Percentiles rank a stretch among this genome's conserved stretches.
Conservation (phyloP, 2,113 vertebrate genomes). For the Pipa parva region DNA sequence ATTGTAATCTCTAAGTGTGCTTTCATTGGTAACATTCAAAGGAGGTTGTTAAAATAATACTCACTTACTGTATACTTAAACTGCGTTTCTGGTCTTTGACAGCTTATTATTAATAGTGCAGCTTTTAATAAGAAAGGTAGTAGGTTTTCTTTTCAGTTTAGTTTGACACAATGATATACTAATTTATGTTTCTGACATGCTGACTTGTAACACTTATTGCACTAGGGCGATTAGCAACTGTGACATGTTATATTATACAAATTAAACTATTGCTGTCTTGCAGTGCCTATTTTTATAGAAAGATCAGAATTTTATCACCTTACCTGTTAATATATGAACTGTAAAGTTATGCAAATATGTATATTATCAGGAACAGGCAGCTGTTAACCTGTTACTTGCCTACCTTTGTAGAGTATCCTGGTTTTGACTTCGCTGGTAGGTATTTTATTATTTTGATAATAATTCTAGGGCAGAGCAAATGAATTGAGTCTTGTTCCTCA, state of each 20-base stretch:
- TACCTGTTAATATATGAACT: slow-evolving; percentile 38
- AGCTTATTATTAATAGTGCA: slow-evolving; percentile 21
- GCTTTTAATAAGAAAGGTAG: slow-evolving; percentile 8
- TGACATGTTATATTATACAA: slow-evolving; percentile 33
- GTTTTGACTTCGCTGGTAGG: too few species aligned
- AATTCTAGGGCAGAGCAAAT: too few species aligned
- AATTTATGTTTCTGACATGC: slow-evolving; percentile 38
- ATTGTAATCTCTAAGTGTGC: slow-evolving; percentile 23
- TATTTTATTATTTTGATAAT: too few species aligned
- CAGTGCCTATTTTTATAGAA: slow-evolving; percentile 21
- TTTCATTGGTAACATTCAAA: slow-evolving; percentile 13
- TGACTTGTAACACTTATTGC: slow-evolving; percentile 34
- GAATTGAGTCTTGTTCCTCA: too few species aligned
- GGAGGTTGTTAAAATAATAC: slow-evolving; percentile 12
- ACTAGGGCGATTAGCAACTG: slow-evolving; percentile 1
- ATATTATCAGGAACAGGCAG: neutral
- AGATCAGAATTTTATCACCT: slow-evolving; percentile 23
- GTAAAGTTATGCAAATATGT: slow-evolving; percentile 27
- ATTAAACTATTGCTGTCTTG: slow-evolving; percentile 33
- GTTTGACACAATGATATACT: slow-evolving; percentile 34
- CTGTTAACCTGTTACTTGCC: slow-evolving; percentile 7
- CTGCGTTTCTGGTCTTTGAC: neutral
- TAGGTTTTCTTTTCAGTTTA: neutral
- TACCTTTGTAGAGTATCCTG: too few species aligned
- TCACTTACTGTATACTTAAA: slow-evolving; percentile 4